Evolutionary conservation across 2,888 invertebrate genomes (phyloP).

Genomic region (Sinopyrophorus schimmeli): DNA sequence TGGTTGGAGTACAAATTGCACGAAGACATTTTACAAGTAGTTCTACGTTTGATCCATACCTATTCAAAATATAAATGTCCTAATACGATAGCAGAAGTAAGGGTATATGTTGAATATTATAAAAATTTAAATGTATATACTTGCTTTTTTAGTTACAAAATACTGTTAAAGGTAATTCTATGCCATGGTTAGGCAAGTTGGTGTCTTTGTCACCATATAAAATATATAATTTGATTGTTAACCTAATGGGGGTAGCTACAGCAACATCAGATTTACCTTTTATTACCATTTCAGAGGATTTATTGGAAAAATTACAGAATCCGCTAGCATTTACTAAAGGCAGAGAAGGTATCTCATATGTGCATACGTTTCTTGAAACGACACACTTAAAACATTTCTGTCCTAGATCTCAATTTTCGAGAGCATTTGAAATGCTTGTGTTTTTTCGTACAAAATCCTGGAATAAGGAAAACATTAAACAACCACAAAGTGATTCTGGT

Average conservation of each 20-base stretch:
- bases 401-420: conserved; percentile 5
- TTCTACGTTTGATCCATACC: conserved; percentile 46
- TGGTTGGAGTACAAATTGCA: conserved; percentile 45
- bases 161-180: conserved; percentile 47
- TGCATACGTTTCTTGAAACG: no score
- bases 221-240: conserved; percentile 51
- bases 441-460: conserved; percentile 45
- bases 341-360: conserved; percentile 15
- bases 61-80: conserved; percentile 47
- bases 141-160: conserved; percentile 40
- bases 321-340: conserved; percentile 4
- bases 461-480: conserved; percentile 40
- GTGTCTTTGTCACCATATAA: conserved; percentile 45
- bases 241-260: conserved; percentile 43
- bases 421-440: conserved; percentile 50
- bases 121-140: background rate
- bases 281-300: conserved; percentile 44
- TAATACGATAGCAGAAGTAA: conserved; percentile 43
- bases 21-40: conserved; percentile 44
- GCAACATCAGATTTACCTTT: conserved; percentile 50
- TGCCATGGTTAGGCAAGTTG: conserved; percentile 45
- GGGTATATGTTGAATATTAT: background rate
- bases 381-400: background rate
- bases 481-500: background rate
- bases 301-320: conserved; percentile 40